Evolutionary conservation across 2,113 vertebrate genomes (phyloP).

Genomic region (Pontoporia blainvillei): DNA sequence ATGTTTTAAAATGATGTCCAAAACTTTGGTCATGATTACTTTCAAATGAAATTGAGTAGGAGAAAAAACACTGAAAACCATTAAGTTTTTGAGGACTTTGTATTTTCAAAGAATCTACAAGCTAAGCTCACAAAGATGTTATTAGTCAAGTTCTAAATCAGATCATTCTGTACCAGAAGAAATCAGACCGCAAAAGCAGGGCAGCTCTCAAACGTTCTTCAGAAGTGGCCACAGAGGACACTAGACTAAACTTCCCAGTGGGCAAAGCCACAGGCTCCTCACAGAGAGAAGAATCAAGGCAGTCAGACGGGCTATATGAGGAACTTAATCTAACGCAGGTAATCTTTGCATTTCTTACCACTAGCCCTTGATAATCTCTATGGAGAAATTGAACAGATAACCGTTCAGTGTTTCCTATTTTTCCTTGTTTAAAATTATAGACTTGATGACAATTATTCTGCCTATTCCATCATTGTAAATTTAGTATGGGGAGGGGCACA

Average conservation of each 20-base stretch:
- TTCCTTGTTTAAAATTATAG: not conserved
- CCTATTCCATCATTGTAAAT: not conserved
- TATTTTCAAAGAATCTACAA: not conserved
- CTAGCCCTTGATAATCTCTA: not conserved
- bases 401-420: not conserved
- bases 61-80: not conserved
- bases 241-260: not conserved
- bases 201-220: not conserved
- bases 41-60: not conserved
- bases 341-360: not conserved
- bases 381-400: not conserved
- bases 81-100: not conserved
- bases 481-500: not conserved
- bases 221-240: not conserved
- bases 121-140: not conserved
- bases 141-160: not conserved
- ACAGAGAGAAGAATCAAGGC: not conserved
- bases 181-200: not conserved
- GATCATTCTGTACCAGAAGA: not conserved
- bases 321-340: not conserved
- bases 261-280: not conserved
- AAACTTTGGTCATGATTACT: not conserved
- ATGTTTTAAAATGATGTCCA: not conserved
- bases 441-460: not conserved
- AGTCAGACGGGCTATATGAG: not conserved